These are phyloP conservation scores for Amphiduros pacificus DNA, from an alignment of 2,888 invertebrate genomes.

Conservation along the genomic window DNA sequence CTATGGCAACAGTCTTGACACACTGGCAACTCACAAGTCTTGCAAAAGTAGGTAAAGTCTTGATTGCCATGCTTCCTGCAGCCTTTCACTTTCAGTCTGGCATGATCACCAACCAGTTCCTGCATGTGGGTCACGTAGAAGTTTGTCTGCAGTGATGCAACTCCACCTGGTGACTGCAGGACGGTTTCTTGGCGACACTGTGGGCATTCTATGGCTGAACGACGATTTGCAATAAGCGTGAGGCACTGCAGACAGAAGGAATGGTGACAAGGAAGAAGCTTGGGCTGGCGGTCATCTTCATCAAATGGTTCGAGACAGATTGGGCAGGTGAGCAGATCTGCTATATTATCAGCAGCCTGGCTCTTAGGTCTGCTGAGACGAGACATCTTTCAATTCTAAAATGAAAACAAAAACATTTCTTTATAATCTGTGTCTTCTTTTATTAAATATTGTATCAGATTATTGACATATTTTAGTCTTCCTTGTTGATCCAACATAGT, in stretches of 20 bases:
- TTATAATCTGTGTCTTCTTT: no score
- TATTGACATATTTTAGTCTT: no score
- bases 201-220: conserved; percentile 16
- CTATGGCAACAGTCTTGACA: conserved; percentile 18
- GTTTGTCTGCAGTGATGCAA: conserved; percentile 25
- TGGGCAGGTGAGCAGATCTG: conserved; percentile 26
- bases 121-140: conserved; percentile 28
- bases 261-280: conserved; percentile 29
- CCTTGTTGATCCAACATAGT: no score
- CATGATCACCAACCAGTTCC: conserved; percentile 40
- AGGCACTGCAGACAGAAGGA: conserved; percentile 26
- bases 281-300: conserved; percentile 23
- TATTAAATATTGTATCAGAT: no score
- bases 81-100: conserved; percentile 28
- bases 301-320: conserved; percentile 30
- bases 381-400: conserved; percentile 1
- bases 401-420: no score
- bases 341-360: conserved; percentile 20
- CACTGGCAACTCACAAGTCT: conserved; percentile 19
- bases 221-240: conserved; percentile 1
- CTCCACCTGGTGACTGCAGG: conserved; percentile 19
- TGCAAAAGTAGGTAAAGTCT: conserved; percentile 24
- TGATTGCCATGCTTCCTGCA: conserved; percentile 23
- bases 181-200: conserved; percentile 18
- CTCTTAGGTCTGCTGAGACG: conserved; percentile 4